These are phyloP conservation scores for Brachylomia viminalis DNA, from an alignment of 2,888 invertebrate genomes.

Conservation along the genomic window DNA sequence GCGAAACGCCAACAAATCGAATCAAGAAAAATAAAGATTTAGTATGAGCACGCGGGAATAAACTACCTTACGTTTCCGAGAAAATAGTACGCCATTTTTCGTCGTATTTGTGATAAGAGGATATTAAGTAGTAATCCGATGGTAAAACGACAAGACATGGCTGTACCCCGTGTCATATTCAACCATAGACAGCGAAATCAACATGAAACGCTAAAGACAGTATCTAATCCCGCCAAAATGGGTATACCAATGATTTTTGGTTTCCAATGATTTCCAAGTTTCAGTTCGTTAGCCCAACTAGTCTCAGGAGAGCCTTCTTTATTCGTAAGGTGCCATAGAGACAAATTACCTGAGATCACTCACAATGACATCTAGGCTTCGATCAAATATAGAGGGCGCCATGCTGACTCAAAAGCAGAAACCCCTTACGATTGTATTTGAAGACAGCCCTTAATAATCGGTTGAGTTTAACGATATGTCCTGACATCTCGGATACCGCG, in stretches of 20 bases:
- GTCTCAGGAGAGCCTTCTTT: not conserved
- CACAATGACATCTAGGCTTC: not conserved
- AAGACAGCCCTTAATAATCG: not conserved
- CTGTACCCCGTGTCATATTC: not conserved
- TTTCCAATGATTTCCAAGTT: not conserved
- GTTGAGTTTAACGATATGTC: not conserved
- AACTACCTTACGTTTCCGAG: not conserved
- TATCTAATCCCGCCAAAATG: slow-evolving; percentile 4
- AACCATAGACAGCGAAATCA: not conserved
- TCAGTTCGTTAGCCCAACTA: slow-evolving; percentile 6
- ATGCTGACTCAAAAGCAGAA: not conserved
- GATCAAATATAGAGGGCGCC: not conserved
- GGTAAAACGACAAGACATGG: not conserved
- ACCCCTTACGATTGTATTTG: not conserved
- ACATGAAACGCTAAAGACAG: no score
- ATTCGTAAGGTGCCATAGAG: not conserved
- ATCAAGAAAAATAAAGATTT: slow-evolving; percentile 28
- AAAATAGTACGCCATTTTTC: slow-evolving; percentile 4
- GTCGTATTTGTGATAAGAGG: not conserved
- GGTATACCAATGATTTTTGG: not conserved
- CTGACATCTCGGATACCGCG: not conserved
- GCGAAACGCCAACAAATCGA: slow-evolving; percentile 40
- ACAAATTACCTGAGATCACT: not conserved
- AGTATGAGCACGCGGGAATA: slow-evolving; percentile 23
- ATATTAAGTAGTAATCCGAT: not conserved